Evolutionary conservation across 2,888 invertebrate genomes (phyloP).

Genomic region (Prenolepis imparis): DNA sequence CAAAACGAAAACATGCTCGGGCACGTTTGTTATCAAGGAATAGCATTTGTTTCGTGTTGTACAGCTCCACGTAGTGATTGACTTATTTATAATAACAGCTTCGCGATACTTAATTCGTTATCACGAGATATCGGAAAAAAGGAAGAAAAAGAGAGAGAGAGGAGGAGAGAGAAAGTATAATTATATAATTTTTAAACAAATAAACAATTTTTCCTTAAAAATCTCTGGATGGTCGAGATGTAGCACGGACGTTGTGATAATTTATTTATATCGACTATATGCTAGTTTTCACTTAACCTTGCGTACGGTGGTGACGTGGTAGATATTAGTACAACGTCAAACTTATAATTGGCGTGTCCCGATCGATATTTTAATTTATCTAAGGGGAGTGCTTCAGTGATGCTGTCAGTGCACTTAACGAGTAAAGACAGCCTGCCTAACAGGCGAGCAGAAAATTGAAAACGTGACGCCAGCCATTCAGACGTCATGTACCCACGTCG

Average conservation of each 20-base stretch:
- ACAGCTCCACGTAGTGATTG: not conserved
- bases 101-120: not conserved
- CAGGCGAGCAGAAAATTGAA: constrained; percentile 84
- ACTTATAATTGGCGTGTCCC: constrained; percentile 84
- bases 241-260: constrained; percentile 19
- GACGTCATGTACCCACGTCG: constrained; percentile 79
- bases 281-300: constrained; percentile 54
- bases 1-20: not conserved
- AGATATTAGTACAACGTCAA: constrained; percentile 83
- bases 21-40: not conserved
- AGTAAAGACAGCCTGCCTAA: constrained; percentile 83
- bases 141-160: not conserved
- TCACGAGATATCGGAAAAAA: not conserved
- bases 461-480: constrained; percentile 83
- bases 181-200: not conserved
- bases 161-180: not conserved
- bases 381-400: constrained; percentile 80
- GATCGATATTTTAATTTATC: constrained; percentile 85
- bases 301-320: constrained; percentile 68
- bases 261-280: constrained; percentile 59
- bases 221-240: not conserved
- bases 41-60: not conserved
- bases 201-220: constrained; percentile 7
- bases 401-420: constrained; percentile 83
- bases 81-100: not conserved